These are phyloP conservation scores for Acronicta aceris DNA, from an alignment of 2,888 invertebrate genomes.

Conservation along the genomic window DNA sequence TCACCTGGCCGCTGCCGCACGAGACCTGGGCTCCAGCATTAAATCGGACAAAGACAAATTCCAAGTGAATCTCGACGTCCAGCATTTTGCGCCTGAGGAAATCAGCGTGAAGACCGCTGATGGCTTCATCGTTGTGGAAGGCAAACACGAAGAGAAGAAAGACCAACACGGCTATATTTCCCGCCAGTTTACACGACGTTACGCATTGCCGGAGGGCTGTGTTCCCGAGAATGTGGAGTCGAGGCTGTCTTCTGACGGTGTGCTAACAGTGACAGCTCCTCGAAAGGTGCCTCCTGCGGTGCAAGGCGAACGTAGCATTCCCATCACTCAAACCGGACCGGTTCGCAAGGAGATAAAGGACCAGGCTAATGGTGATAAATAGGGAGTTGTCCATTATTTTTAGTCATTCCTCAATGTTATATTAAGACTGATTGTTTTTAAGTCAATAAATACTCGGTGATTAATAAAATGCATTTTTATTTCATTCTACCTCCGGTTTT, in stretches of 20 bases:
- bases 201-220: slow-evolving; percentile 93
- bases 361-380: slow-evolving; percentile 80
- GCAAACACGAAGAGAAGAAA: slow-evolving; percentile 93
- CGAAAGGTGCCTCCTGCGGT: slow-evolving; percentile 71
- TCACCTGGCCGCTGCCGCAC: slow-evolving; percentile 81
- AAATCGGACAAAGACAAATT: slow-evolving; percentile 83
- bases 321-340: slow-evolving; percentile 90
- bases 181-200: slow-evolving; percentile 93
- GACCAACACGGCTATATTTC: slow-evolving; percentile 93
- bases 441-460: slow-evolving; percentile 46
- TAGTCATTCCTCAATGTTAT: slow-evolving; percentile 10
- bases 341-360: slow-evolving; percentile 87
- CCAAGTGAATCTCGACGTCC: slow-evolving; percentile 92
- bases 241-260: slow-evolving; percentile 93
- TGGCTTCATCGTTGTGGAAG: slow-evolving; percentile 92
- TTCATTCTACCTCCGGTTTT: too few species aligned
- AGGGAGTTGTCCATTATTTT: slow-evolving; percentile 6
- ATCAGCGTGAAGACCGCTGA: slow-evolving; percentile 93
- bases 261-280: slow-evolving; percentile 92
- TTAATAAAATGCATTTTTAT: slow-evolving; percentile 12
- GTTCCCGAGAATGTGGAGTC: slow-evolving; percentile 92
- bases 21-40: slow-evolving; percentile 88
- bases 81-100: slow-evolving; percentile 93
- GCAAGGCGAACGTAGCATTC: slow-evolving; percentile 87
- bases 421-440: slow-evolving; percentile 55